phyloP scores from a whole-genome alignment of 2,888 invertebrate genomes.

The Zaprionus lineosus region DNA sequence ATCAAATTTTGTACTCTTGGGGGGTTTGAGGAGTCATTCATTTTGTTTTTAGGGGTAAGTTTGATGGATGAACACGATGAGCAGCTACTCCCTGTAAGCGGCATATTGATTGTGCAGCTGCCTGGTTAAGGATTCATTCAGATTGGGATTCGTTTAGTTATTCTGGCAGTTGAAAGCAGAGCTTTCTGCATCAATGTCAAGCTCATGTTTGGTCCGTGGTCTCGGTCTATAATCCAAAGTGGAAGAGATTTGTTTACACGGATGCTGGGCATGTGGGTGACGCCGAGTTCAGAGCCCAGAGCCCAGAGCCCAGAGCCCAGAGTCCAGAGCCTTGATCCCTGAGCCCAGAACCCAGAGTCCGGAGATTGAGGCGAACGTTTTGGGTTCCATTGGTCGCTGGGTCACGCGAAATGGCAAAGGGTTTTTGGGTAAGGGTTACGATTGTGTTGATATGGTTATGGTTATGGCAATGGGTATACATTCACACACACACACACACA shows the following conservation, averaged over 20 bases:
- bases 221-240: constrained; percentile 40
- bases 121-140: too few species aligned
- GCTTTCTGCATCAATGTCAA: too few species aligned
- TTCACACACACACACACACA: constrained; percentile 1
- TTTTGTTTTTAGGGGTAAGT: constrained; percentile 23
- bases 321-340: constrained; percentile 41
- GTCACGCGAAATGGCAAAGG: too few species aligned
- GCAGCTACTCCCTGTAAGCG: background rate
- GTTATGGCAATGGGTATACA: background rate
- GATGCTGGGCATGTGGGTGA: constrained; percentile 3
- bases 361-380: too few species aligned
- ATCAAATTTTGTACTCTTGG: background rate
- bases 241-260: constrained; percentile 55
- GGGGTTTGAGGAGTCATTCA: too few species aligned
- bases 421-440: too few species aligned
- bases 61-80: background rate
- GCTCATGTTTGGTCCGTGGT: too few species aligned
- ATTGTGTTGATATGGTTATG: background rate
- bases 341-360: constrained; percentile 36
- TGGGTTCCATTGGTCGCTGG: too few species aligned
- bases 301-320: constrained; percentile 13
- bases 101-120: constrained; percentile 31
- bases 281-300: background rate
- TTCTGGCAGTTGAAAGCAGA: too few species aligned
- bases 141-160: too few species aligned